These are phyloP conservation scores for Anticlea derivata DNA, from an alignment of 2,888 invertebrate genomes.

Conservation along the genomic window DNA sequence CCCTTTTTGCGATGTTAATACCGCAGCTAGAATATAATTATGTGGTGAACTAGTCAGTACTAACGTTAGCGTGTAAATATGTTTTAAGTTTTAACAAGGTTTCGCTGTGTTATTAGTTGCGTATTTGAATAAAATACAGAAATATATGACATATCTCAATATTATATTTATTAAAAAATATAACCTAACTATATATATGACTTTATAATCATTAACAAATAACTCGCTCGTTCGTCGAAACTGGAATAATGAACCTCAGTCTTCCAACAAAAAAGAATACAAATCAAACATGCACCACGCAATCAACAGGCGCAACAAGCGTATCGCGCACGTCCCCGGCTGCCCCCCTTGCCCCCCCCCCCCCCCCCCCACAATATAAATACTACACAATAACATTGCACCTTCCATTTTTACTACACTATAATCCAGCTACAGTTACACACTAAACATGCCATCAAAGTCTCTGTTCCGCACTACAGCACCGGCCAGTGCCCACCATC, in stretches of 20 bases:
- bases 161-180: conserved; percentile 84
- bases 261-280: conserved; percentile 79
- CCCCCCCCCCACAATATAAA: conserved; percentile 44
- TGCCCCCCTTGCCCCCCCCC: too few relatives aligned
- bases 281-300: conserved; percentile 65
- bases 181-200: conserved; percentile 84
- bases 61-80: conserved; percentile 11
- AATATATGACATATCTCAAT: conserved; percentile 82
- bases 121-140: conserved; percentile 50
- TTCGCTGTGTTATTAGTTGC: not conserved
- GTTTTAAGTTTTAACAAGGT: not conserved
- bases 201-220: conserved; percentile 84
- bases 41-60: conserved; percentile 46
- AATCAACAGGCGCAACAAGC: conserved; percentile 63
- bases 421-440: conserved; percentile 65
- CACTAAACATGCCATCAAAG: conserved; percentile 67
- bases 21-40: too few relatives aligned
- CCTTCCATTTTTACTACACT: conserved; percentile 68
- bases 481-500: conserved; percentile 35
- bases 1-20: too few relatives aligned
- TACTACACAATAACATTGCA: conserved; percentile 79
- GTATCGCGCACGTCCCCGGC: conserved; percentile 43
- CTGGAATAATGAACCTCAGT: conserved; percentile 83
- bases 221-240: conserved; percentile 80
- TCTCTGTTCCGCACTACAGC: conserved; percentile 47